Base-by-base conservation (phyloP, 37 sponge, comb jelly and placozoan genomes). In the Crambe crambe region DNA sequence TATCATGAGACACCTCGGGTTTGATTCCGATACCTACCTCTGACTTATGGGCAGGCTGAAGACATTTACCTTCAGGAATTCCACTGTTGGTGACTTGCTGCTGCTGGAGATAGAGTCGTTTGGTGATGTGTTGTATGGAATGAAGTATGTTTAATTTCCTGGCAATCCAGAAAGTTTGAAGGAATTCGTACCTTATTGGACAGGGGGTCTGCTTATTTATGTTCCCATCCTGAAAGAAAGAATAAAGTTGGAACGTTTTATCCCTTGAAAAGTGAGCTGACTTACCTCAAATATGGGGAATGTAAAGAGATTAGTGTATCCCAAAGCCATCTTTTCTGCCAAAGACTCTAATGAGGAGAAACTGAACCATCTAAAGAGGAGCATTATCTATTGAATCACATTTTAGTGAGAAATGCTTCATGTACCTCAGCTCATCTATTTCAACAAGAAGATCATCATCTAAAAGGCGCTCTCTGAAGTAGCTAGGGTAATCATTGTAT, bases 151-250 rank as follows among this genome's bases (percentile, higher is more conserved):
- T 76, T 0, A 89, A 76, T 40, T 58, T 58, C 23, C 84, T 76
- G 26, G 90, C 90, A 54, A 89, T 74, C 54, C 90, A 89, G 60
- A 89, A 56, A 9, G 85, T 80, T 23, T 68, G 57, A 1, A 83
- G 76, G 41, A 83, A 80, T 64, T 83, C 85, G 22, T 5, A 12
- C 41, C 90, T 66, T 39, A 89, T 58, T 21, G 58, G 64, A 35
- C 40, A 60, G 44, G 61, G 35, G 17, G 23, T 20, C 12, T 27
- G 37, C 17, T 2, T 15, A 41, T 70, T 60, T 29, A 38, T 38
- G 12, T 41, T 56, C 21, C 82, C 74, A 82, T 68, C 76, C 76
- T 75, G 39, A 9, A 42, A 43, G 51, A 40, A 72, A 9, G 41
- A n/a, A 25, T 41, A 43, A 9, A 42, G 72, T 8, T 42, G 20